phyloP scores from a whole-genome alignment of 2,888 invertebrate genomes.

The Adelognathus sp. region DNA sequence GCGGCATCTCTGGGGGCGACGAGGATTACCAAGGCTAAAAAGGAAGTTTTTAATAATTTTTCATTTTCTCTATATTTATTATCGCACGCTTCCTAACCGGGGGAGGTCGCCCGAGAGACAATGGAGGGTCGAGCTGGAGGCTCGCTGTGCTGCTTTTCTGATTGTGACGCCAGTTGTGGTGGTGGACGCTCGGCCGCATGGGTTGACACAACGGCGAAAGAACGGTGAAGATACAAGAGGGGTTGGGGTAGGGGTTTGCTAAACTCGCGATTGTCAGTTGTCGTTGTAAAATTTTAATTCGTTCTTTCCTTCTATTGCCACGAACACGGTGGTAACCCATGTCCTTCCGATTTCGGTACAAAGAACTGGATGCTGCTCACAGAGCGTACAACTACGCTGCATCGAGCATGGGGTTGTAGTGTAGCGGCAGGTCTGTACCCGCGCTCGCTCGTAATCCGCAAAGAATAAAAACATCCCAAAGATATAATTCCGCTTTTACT shows the following conservation, averaged over 20 bases:
- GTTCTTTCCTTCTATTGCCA: constrained; percentile 61
- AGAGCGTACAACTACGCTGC: neutral
- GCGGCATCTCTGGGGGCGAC: constrained; percentile 80
- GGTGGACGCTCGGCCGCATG: constrained; percentile 43
- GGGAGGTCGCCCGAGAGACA: constrained; percentile 73
- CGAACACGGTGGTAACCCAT: constrained; percentile 21
- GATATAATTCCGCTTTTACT: constrained; percentile 56
- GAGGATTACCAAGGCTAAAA: constrained; percentile 81
- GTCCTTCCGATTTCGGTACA: constrained; percentile 62
- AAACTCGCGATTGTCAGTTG: constrained; percentile 71
- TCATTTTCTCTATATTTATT: constrained; percentile 82
- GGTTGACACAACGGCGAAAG: constrained; percentile 54
- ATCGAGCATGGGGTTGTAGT: neutral
- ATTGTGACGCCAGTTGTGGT: constrained; percentile 54
- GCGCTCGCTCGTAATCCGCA: constrained; percentile 59
- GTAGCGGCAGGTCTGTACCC: constrained; percentile 22
- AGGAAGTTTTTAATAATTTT: constrained; percentile 82
- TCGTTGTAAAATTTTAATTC: constrained; percentile 77
- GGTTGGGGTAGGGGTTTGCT: constrained; percentile 34
- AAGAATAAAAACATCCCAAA: constrained; percentile 60
- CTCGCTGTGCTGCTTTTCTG: constrained; percentile 60
- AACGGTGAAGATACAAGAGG: constrained; percentile 35
- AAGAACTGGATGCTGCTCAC: constrained; percentile 45
- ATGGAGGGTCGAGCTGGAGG: constrained; percentile 71
- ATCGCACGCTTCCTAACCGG: constrained; percentile 80